These are phyloP conservation scores for Drosophila trichaetosa DNA, from an alignment of 2,888 invertebrate species.

Conservation along the genomic window DNA sequence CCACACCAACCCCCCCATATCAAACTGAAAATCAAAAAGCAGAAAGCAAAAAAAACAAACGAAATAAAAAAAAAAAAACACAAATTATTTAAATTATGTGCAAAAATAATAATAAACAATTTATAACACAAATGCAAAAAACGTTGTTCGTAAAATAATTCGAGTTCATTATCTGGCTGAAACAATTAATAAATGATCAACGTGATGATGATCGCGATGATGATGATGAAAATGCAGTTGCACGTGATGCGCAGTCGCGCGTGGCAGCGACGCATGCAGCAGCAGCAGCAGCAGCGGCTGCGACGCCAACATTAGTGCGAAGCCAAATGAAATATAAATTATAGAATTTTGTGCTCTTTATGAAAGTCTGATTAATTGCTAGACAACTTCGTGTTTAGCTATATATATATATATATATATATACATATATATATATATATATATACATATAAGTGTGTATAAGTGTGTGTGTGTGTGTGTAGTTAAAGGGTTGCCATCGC, in stretches of 20 bases:
- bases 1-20: not conserved
- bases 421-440: not conserved
- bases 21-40: slow-evolving; percentile 34
- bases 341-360: slow-evolving; percentile 81
- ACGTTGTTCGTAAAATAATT: slow-evolving; percentile 9
- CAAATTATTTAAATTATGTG: slow-evolving; percentile 75
- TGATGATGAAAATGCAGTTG: slow-evolving; percentile 42
- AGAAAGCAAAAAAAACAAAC: slow-evolving; percentile 24
- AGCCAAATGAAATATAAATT: slow-evolving; percentile 72
- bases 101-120: slow-evolving; percentile 78
- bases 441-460: not conserved
- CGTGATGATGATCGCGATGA: slow-evolving; percentile 16
- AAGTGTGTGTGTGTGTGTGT: slow-evolving; percentile 4
- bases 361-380: slow-evolving; percentile 79
- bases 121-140: slow-evolving; percentile 68
- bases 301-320: slow-evolving; percentile 53
- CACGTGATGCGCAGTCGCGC: slow-evolving; percentile 79
- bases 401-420: not conserved
- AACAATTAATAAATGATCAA: slow-evolving; percentile 33
- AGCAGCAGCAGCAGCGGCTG: not conserved
- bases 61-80: slow-evolving; percentile 26
- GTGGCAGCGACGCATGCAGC: slow-evolving; percentile 45
- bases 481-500: slow-evolving; percentile 58
- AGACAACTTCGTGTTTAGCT: slow-evolving; percentile 54
- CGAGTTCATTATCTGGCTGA: slow-evolving; percentile 8